A percentile compares a stretch with the other conserved stretches of the same genome.
These are phyloP conservation scores for Apodemia duryi DNA, from an alignment of 2,888 invertebrate species.

Conservation along the genomic window DNA sequence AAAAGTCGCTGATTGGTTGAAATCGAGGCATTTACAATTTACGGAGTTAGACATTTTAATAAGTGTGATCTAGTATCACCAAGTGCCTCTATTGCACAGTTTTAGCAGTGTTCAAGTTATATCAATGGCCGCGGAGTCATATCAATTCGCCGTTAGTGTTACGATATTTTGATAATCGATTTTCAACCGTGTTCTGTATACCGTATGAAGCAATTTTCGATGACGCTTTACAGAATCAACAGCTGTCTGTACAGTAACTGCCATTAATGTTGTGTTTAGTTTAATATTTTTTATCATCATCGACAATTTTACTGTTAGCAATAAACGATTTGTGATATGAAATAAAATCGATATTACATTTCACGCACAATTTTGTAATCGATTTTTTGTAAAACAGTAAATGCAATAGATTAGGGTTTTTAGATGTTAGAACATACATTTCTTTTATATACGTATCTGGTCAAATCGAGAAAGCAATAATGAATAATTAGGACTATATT, in stretches of 20 bases:
- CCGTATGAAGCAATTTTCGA: slow-evolving; percentile 40
- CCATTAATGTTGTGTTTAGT: slow-evolving; percentile 52
- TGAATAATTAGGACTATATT: not conserved
- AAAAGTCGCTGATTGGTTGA: slow-evolving; percentile 8
- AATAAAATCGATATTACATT: slow-evolving; percentile 43
- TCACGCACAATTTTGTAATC: slow-evolving; percentile 51
- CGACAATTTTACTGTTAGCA: slow-evolving; percentile 60
- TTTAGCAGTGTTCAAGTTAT: slow-evolving; percentile 58
- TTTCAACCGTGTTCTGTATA: slow-evolving; percentile 36
- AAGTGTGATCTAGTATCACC: slow-evolving; percentile 37
- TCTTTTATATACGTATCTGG: slow-evolving; percentile 5
- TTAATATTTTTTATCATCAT: slow-evolving; percentile 33
- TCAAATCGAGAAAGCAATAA: slow-evolving; percentile 8
- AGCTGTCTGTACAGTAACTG: slow-evolving; percentile 57
- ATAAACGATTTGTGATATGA: slow-evolving; percentile 71
- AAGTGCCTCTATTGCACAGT: slow-evolving; percentile 54
- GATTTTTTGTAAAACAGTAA: slow-evolving; percentile 27
- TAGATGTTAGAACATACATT: slow-evolving; percentile 4
- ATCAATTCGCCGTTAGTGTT: slow-evolving; percentile 56
- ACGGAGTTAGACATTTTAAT: slow-evolving; percentile 16
- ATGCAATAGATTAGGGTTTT: slow-evolving; percentile 9
- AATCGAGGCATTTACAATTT: not conserved
- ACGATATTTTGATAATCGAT: slow-evolving; percentile 51
- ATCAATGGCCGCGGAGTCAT: slow-evolving; percentile 57
- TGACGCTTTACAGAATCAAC: slow-evolving; percentile 50